phyloP scores from a whole-genome alignment of 1,140 invertebrate genomes.

The Temnothorax nylanderi region DNA sequence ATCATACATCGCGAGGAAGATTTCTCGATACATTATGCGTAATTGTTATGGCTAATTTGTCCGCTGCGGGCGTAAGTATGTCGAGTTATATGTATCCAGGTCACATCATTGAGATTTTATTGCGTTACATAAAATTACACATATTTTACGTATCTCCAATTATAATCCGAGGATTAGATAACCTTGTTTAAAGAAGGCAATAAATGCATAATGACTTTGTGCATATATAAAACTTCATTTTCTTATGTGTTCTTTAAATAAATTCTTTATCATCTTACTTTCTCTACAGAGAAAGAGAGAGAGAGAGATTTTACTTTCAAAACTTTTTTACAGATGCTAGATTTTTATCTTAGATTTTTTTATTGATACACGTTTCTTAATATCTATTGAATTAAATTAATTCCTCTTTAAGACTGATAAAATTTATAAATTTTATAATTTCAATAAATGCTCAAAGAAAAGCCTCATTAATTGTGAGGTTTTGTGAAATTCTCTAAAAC shows the following conservation, averaged over 20 bases:
- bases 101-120: background rate
- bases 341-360: background rate
- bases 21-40: background rate
- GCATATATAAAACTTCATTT: background rate
- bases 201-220: background rate
- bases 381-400: background rate
- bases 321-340: background rate
- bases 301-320: background rate
- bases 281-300: background rate
- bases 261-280: background rate
- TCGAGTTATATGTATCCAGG: constrained; percentile 32
- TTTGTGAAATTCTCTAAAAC: background rate
- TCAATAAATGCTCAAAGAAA: background rate
- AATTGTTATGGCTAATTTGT: constrained; percentile 44
- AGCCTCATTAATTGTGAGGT: background rate
- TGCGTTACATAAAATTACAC: background rate
- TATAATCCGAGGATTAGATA: background rate
- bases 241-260: background rate
- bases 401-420: background rate
- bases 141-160: background rate
- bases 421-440: background rate
- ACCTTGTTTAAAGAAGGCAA: background rate
- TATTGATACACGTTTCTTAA: background rate
- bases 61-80: background rate
- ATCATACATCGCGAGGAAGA: constrained; percentile 3